A percentile compares a stretch with the other conserved stretches of the same genome.
These are phyloP conservation scores for Margaritifera margaritifera DNA, from an alignment of 2,888 invertebrate species.

Conservation along the genomic window DNA sequence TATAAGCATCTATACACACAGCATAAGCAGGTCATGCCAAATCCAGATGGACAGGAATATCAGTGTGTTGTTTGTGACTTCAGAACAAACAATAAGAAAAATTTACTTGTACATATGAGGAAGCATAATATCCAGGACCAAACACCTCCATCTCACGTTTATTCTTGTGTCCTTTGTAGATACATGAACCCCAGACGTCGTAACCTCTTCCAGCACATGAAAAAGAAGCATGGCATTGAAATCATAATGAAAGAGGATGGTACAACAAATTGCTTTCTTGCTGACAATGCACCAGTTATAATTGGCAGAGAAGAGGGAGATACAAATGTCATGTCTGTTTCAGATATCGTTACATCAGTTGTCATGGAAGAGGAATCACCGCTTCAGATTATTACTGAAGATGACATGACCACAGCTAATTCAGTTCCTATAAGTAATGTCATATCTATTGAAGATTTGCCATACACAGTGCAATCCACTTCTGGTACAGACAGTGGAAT, in stretches of 20 bases:
- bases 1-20: constrained; percentile 70
- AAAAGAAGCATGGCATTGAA: constrained; percentile 68
- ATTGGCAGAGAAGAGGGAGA: constrained; percentile 30
- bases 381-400: constrained; percentile 36
- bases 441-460: constrained; percentile 59
- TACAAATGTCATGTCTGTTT: constrained; percentile 38
- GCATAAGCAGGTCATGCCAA: constrained; percentile 60
- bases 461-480: constrained; percentile 22
- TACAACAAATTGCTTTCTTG: constrained; percentile 54
- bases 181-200: constrained; percentile 63
- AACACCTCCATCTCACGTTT: constrained; percentile 63
- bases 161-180: constrained; percentile 67
- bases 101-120: constrained; percentile 69
- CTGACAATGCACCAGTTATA: constrained; percentile 34
- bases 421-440: constrained; percentile 40
- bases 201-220: constrained; percentile 68
- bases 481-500: neutral
- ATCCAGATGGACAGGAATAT: constrained; percentile 47
- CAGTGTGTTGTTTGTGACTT: constrained; percentile 70
- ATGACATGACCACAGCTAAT: constrained; percentile 17
- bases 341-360: constrained; percentile 45
- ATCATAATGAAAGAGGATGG: constrained; percentile 64
- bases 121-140: constrained; percentile 67
- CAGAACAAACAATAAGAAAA: constrained; percentile 63
- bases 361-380: constrained; percentile 21